Evolutionary conservation across 1,140 invertebrate genomes (phyloP).

Genomic region (Arctopsyche grandis): DNA sequence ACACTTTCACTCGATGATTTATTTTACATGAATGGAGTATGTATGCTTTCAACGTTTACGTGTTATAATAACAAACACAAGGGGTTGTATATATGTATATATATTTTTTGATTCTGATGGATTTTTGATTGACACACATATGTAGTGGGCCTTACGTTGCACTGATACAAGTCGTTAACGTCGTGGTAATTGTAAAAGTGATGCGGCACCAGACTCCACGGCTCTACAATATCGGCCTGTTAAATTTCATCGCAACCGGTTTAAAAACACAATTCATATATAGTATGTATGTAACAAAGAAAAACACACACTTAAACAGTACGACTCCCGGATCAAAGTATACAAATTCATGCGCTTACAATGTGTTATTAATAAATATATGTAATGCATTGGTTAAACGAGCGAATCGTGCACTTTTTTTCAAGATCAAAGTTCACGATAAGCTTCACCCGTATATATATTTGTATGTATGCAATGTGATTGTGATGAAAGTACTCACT

Average conservation of each 20-base stretch:
- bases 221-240: constrained; percentile 62
- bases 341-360: too few relatives aligned
- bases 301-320: neutral
- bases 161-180: constrained; percentile 21
- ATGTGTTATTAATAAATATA: too few relatives aligned
- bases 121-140: constrained; percentile 5
- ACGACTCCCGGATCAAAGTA: too few relatives aligned
- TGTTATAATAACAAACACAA: constrained; percentile 13
- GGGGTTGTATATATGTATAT: too few relatives aligned
- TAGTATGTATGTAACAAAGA: neutral
- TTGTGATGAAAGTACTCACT: constrained; percentile 69
- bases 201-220: constrained; percentile 60
- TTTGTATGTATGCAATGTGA: neutral
- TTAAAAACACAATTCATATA: neutral
- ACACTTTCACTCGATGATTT: too few relatives aligned
- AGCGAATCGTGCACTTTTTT: neutral
- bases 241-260: constrained; percentile 26
- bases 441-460: neutral
- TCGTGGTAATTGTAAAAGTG: constrained; percentile 58
- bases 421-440: neutral
- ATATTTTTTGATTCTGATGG: neutral
- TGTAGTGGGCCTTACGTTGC: constrained; percentile 46
- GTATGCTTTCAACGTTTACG: neutral
- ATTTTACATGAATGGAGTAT: too few relatives aligned
- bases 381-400: too few relatives aligned